Conservation (phyloP, 2,113 vertebrate species). For the Lepus timidus region DNA sequence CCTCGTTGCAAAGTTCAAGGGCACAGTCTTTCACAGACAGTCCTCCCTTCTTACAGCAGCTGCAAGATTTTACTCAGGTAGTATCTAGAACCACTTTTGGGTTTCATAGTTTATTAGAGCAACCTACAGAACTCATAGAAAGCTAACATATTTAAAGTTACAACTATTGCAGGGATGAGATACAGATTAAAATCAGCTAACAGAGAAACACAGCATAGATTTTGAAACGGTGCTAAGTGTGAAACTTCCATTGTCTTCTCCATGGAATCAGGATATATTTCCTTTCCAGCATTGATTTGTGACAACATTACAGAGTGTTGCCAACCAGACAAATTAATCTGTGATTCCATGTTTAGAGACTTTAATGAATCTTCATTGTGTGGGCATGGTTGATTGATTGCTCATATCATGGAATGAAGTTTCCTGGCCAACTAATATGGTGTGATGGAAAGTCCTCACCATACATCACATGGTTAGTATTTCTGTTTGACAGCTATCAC, state of each 20-base stretch:
- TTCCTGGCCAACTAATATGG: not conserved
- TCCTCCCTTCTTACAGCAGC: not conserved
- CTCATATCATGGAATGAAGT: not conserved
- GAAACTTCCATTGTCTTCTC: not conserved
- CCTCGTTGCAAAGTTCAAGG: not conserved
- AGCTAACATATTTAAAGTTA: not conserved
- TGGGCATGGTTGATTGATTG: not conserved
- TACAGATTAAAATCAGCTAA: not conserved
- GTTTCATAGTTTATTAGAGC: not conserved
- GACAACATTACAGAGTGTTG: not conserved
- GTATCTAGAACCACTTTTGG: not conserved
- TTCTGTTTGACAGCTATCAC: not conserved
- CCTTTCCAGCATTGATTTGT: not conserved
- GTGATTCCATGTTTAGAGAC: not conserved
- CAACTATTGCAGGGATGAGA: not conserved
- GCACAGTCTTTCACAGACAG: not conserved
- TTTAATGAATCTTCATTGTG: not conserved
- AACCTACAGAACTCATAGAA: not conserved
- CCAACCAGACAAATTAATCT: not conserved
- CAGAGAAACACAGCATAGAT: not conserved
- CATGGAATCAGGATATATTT: not conserved
- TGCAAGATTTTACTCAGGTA: not conserved
- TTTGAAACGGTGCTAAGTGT: not conserved
- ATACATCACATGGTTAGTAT: not conserved
- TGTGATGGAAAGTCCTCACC: not conserved